phyloP scores from a whole-genome alignment of 1,140 invertebrate genomes.

The Homalodisca vitripennis region DNA sequence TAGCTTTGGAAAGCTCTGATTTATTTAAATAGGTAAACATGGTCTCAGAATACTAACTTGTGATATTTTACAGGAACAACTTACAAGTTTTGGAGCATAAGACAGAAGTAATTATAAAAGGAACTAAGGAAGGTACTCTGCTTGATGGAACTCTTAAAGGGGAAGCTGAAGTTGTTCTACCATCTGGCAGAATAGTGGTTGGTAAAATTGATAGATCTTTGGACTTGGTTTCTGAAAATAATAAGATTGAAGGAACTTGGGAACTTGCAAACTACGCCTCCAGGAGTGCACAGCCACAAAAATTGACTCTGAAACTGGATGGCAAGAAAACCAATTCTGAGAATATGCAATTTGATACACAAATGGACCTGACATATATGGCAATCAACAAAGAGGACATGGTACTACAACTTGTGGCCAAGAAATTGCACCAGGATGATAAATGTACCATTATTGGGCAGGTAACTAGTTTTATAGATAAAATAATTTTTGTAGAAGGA shows the following conservation, averaged over 20 bases:
- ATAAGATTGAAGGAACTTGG: conserved; percentile 20
- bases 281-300: conserved; percentile 26
- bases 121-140: background rate
- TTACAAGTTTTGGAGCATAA: conserved; percentile 57
- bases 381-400: conserved; percentile 34
- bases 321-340: conserved; percentile 37
- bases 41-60: no score
- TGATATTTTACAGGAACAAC: conserved; percentile 52
- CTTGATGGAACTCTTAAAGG: conserved; percentile 11
- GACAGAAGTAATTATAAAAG: conserved; percentile 43
- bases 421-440: conserved; percentile 30
- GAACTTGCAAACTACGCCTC: conserved; percentile 6
- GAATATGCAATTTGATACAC: conserved; percentile 34
- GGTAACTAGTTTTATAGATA: conserved; percentile 22
- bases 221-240: conserved; percentile 1
- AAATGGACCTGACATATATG: conserved; percentile 28
- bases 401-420: conserved; percentile 24
- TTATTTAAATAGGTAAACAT: no score
- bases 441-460: conserved; percentile 33
- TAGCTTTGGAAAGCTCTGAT: no score
- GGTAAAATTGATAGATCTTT: background rate
- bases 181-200: conserved; percentile 15
- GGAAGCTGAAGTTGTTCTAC: conserved; percentile 28
- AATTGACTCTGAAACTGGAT: conserved; percentile 31
- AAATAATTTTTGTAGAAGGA: no score